Conservation (phyloP, 2,888 invertebrate genomes). For the Pheosia tremula region DNA sequence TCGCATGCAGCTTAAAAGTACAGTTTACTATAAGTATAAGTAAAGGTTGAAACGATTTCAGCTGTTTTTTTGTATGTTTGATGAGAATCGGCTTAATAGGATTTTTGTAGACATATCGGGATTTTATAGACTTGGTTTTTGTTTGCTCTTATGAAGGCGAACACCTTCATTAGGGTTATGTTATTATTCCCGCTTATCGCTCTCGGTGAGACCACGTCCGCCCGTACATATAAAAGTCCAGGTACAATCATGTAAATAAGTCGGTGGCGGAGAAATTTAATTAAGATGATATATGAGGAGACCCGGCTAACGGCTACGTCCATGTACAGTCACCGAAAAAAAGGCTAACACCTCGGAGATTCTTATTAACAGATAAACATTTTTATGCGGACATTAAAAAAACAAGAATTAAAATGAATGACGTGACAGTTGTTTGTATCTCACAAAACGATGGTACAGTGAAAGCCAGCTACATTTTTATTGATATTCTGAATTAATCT, state of each 20-base stretch:
- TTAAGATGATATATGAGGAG: constrained; percentile 83
- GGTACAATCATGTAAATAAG: constrained; percentile 79
- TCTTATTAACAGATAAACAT: constrained; percentile 32
- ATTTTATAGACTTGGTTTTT: too few species aligned
- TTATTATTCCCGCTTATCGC: constrained; percentile 10
- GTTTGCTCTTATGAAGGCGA: too few species aligned
- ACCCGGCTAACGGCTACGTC: constrained; percentile 67
- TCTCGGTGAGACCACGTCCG: constrained; percentile 21
- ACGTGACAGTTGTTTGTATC: constrained; percentile 28
- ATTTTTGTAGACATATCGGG: too few species aligned
- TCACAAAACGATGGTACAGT: background rate
- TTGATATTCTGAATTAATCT: background rate
- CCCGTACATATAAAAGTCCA: constrained; percentile 46
- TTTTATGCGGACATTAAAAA: constrained; percentile 24
- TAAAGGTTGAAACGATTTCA: too few species aligned
- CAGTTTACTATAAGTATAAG: too few species aligned
- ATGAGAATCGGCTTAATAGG: too few species aligned
- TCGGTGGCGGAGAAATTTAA: constrained; percentile 79
- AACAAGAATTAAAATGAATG: constrained; percentile 27
- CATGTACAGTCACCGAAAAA: constrained; percentile 58
- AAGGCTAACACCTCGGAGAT: constrained; percentile 23
- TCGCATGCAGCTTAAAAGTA: too few species aligned
- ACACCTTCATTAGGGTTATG: too few species aligned
- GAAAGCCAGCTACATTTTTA: constrained; percentile 12
- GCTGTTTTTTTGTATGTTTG: too few species aligned